Evolutionary conservation across 2,888 invertebrate species (phyloP), one percentile per base, ranked within the genome.

Genomic region (Timema cristinae): DNA sequence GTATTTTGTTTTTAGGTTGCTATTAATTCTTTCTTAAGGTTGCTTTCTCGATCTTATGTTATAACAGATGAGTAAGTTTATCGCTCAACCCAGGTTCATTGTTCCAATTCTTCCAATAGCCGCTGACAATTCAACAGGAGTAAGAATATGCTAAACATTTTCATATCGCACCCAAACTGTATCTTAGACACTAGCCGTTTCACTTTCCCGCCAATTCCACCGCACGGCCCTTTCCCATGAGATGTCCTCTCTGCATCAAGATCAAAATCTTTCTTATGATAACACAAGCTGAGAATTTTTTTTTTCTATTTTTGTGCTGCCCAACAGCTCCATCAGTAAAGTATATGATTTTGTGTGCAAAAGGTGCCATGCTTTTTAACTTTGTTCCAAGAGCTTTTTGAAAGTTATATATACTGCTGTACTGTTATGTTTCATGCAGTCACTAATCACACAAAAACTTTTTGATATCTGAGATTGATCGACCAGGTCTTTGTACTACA

Each of bases 321-420:
- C 15, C 56, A 56, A 1, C n/a, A 13, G 56, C 56, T 56, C 56
- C 56, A 56, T 56, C 56, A 56, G 56, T 6, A 56, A 56, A 56
- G n/a, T 56, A 56, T 56, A 13, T 56, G 16, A 56, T 56, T 56
- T 56, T 56, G 15, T 56, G 10, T 56, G 6, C 56, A 56, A 56
- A 56, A 13, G 6, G 56, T 56, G 13, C 56, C 13, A 11, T 11
- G 13, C 16, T 56, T 56, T 56, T 56, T 56, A 56, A 15, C 16
- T 56, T 7, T 56, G n/a, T 56, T 56, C n/a, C 11, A 5, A 56
- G 13, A 56, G 56, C 11, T 56, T 56, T 56, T 56, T 56, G n/a
- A 13, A 56, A 56, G 6, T 5, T 1, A 11, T 56, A 56, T 2
- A 32, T 13, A 56, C 56, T 56, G 13, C n/a, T 11, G 13, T 56